A percentile compares a stretch with the other conserved stretches of the same genome.
These are phyloP conservation scores for Jacana jacana DNA, from an alignment of 2,113 vertebrate species.

Conservation along the genomic window DNA sequence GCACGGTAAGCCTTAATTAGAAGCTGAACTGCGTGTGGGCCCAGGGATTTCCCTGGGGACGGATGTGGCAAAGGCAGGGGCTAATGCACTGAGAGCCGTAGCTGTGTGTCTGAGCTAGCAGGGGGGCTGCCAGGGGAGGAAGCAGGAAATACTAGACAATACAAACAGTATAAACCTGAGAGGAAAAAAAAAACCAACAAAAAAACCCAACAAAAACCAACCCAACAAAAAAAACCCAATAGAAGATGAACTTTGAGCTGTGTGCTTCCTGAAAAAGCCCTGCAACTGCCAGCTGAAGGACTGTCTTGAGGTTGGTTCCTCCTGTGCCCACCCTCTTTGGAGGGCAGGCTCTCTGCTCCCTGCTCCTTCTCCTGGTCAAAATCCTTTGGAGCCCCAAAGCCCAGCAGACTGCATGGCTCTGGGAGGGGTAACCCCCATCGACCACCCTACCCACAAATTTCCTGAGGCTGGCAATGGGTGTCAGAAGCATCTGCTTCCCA, in stretches of 20 bases:
- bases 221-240: not conserved
- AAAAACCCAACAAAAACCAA: not conserved
- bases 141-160: slow-evolving; percentile 53
- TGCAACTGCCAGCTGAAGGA: not conserved
- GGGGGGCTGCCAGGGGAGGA: not conserved
- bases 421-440: not conserved
- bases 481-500: not conserved
- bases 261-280: slow-evolving; percentile 13
- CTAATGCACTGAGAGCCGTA: not conserved
- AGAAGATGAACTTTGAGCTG: slow-evolving; percentile 13
- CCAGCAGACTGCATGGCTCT: not conserved
- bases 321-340: not conserved
- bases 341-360: not conserved
- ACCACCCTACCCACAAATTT: not conserved
- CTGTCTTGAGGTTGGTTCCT: not conserved
- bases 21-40: not conserved
- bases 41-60: slow-evolving; percentile 60
- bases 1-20: not conserved
- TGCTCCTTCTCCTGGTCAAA: not conserved
- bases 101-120: not conserved
- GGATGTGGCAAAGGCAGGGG: slow-evolving; percentile 36
- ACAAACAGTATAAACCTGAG: not conserved
- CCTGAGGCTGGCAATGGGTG: not conserved
- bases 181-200: not conserved
- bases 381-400: not conserved